Base-by-base conservation (phyloP, 2,888 invertebrate genomes). In the Hymenopus coronatus region DNA sequence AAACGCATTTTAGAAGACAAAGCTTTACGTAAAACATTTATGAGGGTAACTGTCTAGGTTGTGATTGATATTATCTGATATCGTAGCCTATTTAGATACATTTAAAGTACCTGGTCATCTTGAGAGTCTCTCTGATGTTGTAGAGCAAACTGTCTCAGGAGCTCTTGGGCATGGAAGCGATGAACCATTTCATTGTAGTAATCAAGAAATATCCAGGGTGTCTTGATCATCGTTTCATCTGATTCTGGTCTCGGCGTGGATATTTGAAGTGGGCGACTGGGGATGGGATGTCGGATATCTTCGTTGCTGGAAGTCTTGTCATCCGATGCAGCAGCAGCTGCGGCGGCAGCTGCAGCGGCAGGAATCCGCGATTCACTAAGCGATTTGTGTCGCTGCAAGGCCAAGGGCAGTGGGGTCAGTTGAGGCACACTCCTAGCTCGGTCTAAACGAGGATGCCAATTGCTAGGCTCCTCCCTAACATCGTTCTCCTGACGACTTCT, bases 111-210 rank as follows among this genome's bases (percentile, higher is more conserved):
- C 82, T 89, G 33, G 0, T 89, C 86, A 30, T 82, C 30, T 33
- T 40, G 85, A 27, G 46, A 15, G 20, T 88, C 83, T 27, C 86
- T 82, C 82, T 91, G 90, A 90, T 91, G 91, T 90, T 92, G 92
- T 70, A 92, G 90, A 88, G 92, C 92, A 89, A 91, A 91, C 89
- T 91, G 92, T 54, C 92, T 91, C 81, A 92, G 90, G 54, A 92
- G 91, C 91, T 92, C 92, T 90, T 92, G 92, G 90, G 92, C 92
- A 90, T 92, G 92, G 89, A 91, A 92, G 82, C 91, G 91, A 84
- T 92, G 92, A n/a, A 92, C 89, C 28, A 92, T 91, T 90, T 92
- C 92, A 30, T 92, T 91, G 88, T 92, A 92, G 88, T 92, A 92
- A 46, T 91, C 92, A 27, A 92, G 86, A 87, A 92, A 92, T 30